Conservation (phyloP, 2,113 vertebrate genomes). For the Lutjanus erythropterus region DNA sequence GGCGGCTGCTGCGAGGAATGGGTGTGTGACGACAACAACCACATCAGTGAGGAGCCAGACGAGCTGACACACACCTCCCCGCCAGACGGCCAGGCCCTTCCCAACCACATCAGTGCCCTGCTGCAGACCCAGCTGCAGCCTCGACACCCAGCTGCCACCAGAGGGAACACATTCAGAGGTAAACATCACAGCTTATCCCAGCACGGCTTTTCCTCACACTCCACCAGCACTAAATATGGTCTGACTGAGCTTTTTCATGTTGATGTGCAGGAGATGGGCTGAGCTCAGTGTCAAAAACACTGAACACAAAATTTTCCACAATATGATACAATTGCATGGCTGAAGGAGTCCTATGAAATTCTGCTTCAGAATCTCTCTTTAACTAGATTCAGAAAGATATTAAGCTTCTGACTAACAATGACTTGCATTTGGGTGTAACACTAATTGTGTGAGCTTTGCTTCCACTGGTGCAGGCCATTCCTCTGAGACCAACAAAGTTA, state of each 20-base stretch:
- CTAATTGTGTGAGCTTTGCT: not conserved
- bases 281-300: not conserved
- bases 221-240: not conserved
- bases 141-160: constrained; percentile 16
- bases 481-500: too few relatives aligned
- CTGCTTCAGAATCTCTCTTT: not conserved
- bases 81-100: constrained; percentile 44
- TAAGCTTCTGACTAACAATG: not conserved
- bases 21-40: constrained; percentile 83
- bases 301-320: not conserved
- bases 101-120: constrained; percentile 80
- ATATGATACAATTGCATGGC: not conserved
- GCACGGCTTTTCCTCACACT: not conserved
- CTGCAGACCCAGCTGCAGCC: constrained; percentile 30
- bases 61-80: constrained; percentile 29
- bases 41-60: constrained; percentile 76
- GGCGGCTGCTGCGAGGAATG: constrained; percentile 84
- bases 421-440: not conserved
- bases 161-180: constrained; percentile 69
- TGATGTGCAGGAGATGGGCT: not conserved
- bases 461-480: not conserved
- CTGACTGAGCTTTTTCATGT: not conserved
- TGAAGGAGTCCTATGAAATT: not conserved
- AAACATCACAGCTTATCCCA: not conserved
- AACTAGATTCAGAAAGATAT: not conserved